phyloP scores from a whole-genome alignment of 2,888 invertebrate species.

The Drosophila anceps region DNA sequence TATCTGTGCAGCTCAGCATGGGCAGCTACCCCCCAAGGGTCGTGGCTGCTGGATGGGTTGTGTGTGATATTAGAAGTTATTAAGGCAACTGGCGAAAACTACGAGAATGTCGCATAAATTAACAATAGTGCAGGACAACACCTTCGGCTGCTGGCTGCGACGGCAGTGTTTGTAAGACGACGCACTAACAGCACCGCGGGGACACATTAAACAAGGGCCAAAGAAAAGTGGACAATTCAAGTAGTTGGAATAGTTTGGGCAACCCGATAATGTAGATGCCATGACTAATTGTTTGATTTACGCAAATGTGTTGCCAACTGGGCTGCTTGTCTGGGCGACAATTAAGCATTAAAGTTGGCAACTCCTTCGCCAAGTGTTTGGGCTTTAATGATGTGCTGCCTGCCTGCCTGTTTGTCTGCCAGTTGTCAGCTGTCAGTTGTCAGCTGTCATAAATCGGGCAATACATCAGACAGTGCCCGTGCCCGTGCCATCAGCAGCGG shows the following conservation, averaged over 20 bases:
- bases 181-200: conserved; percentile 77
- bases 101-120: conserved; percentile 76
- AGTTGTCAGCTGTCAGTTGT: conserved; percentile 65
- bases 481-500: conserved; percentile 33
- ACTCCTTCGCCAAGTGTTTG: conserved; percentile 26
- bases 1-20: conserved; percentile 8
- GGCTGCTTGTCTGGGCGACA: conserved; percentile 23
- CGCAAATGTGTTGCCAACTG: conserved; percentile 56
- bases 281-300: conserved; percentile 83
- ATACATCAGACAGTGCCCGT: conserved; percentile 60
- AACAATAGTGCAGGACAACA: conserved; percentile 71
- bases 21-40: conserved; percentile 53
- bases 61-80: conserved; percentile 71
- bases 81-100: conserved; percentile 68
- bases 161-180: conserved; percentile 67
- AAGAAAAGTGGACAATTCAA: conserved; percentile 65
- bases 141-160: conserved; percentile 50
- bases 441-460: conserved; percentile 73
- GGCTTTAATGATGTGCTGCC: conserved; percentile 51
- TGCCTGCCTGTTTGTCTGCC: conserved; percentile 30
- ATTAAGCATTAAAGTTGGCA: conserved; percentile 42
- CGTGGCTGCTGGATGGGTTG: conserved; percentile 16
- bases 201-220: conserved; percentile 70
- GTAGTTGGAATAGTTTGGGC: conserved; percentile 34
- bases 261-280: conserved; percentile 46